These are phyloP conservation scores for Botrylloides violaceus DNA, from an alignment of 23 tunicate species.

Conservation along the genomic window DNA sequence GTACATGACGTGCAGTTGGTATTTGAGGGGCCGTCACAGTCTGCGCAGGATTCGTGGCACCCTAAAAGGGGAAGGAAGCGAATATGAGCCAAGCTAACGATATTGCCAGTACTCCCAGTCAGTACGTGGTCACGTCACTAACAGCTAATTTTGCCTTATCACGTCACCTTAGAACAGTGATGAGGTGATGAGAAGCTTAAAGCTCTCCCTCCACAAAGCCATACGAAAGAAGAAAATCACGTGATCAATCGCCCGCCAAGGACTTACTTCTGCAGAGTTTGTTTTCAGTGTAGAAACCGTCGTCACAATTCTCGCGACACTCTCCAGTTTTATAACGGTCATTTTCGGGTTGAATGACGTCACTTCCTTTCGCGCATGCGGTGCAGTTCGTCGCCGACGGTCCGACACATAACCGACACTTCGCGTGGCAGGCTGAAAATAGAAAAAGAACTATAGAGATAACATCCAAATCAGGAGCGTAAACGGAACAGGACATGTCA, in stretches of 20 bases:
- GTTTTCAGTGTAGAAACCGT: slow-evolving; percentile 4
- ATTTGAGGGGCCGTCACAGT: slow-evolving; percentile 19
- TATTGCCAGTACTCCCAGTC: too few species aligned
- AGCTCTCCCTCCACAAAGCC: too few species aligned
- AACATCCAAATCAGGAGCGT: background rate
- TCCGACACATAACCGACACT: slow-evolving; percentile 10
- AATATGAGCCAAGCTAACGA: too few species aligned
- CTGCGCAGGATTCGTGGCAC: slow-evolving; percentile 23
- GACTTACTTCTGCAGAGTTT: slow-evolving; percentile 22
- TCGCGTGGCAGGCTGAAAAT: slow-evolving; percentile 19
- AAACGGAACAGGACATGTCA: too few species aligned
- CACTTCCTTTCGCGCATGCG: background rate
- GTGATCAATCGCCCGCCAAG: too few species aligned
- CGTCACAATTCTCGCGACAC: background rate
- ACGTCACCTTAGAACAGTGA: too few species aligned
- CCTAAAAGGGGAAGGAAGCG: too few species aligned
- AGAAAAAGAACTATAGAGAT: background rate
- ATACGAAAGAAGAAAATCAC: too few species aligned
- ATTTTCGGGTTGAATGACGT: slow-evolving; percentile 7
- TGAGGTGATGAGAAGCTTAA: too few species aligned
- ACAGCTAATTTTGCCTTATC: too few species aligned
- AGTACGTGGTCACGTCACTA: too few species aligned
- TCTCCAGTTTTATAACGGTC: background rate
- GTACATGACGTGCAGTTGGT: slow-evolving; percentile 20
- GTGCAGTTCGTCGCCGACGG: slow-evolving; percentile 5